A percentile compares a stretch with the other conserved stretches of the same genome.
Conservation (phyloP, 2,113 vertebrate genomes). For the Nasalis larvatus region DNA sequence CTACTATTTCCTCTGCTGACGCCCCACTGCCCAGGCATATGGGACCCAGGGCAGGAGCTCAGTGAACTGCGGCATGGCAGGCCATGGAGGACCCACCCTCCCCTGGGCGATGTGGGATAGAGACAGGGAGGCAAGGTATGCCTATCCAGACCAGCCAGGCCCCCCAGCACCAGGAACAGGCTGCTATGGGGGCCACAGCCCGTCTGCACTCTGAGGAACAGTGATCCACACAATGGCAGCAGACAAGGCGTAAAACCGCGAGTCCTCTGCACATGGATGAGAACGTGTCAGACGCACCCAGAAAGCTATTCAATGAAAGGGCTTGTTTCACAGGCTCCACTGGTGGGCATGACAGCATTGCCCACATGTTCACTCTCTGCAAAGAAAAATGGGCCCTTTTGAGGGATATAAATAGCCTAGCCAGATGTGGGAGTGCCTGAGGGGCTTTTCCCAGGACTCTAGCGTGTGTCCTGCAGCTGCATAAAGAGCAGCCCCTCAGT, state of each 20-base stretch:
- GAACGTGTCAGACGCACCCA: accelerated
- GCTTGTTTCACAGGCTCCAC: background rate
- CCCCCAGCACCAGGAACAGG: accelerated
- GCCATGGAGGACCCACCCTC: background rate
- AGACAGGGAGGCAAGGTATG: background rate
- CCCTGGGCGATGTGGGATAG: too few species aligned
- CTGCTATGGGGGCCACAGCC: background rate
- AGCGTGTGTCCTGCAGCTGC: background rate
- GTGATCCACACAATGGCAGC: too few species aligned
- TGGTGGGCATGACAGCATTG: background rate
- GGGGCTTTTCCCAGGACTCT: background rate
- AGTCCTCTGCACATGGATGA: accelerated
- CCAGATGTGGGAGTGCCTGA: conserved; percentile 42
- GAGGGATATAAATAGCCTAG: conserved; percentile 47
- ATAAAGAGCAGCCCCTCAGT: background rate
- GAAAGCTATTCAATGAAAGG: background rate
- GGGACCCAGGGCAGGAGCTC: background rate
- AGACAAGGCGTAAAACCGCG: background rate
- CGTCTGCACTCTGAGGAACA: background rate
- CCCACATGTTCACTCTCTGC: background rate
- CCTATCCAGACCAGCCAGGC: background rate
- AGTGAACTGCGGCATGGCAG: background rate
- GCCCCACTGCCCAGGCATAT: accelerated
- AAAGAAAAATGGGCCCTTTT: conserved; percentile 38
- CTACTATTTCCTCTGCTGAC: background rate